These are phyloP conservation scores for Charadrius vociferus DNA, from an alignment of 2,113 vertebrate species.

Conservation along the genomic window DNA sequence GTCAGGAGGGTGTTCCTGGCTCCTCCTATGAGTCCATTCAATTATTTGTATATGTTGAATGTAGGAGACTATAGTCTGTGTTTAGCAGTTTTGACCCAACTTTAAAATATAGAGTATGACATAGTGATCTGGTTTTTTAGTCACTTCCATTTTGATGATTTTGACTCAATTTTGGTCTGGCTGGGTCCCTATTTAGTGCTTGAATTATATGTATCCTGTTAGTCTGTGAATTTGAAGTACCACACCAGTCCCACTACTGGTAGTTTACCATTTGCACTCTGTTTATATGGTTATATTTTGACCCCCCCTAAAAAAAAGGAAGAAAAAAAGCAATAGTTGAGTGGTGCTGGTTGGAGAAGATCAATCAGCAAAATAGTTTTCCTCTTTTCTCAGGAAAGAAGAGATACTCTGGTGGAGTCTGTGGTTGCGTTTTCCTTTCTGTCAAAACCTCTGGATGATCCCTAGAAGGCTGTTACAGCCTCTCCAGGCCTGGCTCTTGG, in stretches of 20 bases:
- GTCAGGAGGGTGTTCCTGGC: background rate
- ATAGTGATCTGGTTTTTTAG: background rate
- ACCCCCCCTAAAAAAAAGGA: background rate
- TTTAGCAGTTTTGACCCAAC: background rate
- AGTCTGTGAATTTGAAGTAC: background rate
- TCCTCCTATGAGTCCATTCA: background rate
- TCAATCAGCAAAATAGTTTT: background rate
- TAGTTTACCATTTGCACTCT: background rate
- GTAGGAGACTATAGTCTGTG: background rate
- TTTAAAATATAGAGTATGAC: background rate
- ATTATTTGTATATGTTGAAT: background rate
- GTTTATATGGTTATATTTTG: background rate
- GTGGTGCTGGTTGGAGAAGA: background rate
- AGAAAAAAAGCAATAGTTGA: background rate
- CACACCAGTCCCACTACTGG: background rate
- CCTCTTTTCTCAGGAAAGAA: background rate
- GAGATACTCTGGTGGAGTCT: background rate
- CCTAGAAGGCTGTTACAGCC: background rate
- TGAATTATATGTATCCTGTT: background rate
- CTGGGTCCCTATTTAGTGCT: background rate
- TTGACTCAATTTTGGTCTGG: background rate
- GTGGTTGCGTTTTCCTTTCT: background rate
- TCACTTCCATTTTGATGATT: background rate
- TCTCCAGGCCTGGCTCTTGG: background rate
- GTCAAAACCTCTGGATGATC: accelerated